Base-by-base conservation (phyloP, 2,113 vertebrate species). In the Gallinago media region DNA sequence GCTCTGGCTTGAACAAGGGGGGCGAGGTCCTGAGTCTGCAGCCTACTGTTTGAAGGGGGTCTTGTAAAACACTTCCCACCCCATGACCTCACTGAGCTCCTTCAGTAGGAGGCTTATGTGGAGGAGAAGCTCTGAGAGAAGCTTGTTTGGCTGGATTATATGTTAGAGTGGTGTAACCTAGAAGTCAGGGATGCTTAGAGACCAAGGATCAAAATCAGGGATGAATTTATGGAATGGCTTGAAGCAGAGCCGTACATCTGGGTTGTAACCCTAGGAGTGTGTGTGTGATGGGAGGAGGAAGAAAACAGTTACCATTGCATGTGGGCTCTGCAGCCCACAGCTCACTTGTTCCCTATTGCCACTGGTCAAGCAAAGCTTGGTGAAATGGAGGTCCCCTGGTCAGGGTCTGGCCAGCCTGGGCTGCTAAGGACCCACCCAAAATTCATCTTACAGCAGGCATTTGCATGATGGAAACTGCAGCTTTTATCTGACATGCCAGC, bases 281-380 rank as follows among this genome's bases (percentile, higher is more conserved):
- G 31, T 12, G 19, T 36, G n/a, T 34, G 44, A 58, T 21, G 15
- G 19, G 13, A 68, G 36, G 42, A 72, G 79, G 3, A 21, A 49
- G 25, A 52, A 77, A 70, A 34, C 3, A 8, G 20, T 5, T 23
- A 14, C 75, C 6, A 1, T 2, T 17, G 49, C 15, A 1, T 0
- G 1, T 25, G 68, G 25, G 44, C 50, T 90, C 61, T 74, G 66
- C 86, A 74, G 40, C 42, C 19, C 8, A 3, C 81, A 65, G 18
- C 27, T 12, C 23, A 1, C 34, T 47, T 0, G 2, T n/a, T n/a
- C n/a, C n/a, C 3, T 1, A 1, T 32, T 65, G 95, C 34, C 6
- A 0, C 67, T 2, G 21, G 49, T 15, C 38, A 15, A 49, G 38
- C 44, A 25, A 32, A 32, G 59, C 50, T 27, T 34, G 63, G 34